Evolutionary conservation across 2,797 vertebrate genomes (phyloP).

Genomic region (Acipenser ruthenus): DNA sequence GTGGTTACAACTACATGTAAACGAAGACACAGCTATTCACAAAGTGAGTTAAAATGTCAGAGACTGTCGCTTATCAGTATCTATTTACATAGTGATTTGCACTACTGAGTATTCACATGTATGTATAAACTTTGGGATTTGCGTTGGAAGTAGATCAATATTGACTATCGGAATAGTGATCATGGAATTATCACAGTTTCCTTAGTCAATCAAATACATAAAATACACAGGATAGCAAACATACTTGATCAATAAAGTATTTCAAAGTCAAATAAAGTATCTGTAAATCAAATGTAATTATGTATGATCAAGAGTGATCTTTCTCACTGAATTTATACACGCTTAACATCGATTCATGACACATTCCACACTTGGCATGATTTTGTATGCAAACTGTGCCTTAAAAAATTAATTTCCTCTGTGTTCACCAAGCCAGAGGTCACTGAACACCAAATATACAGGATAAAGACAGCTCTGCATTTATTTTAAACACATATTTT

Average conservation of each 20-base stretch:
- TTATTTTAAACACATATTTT: no score
- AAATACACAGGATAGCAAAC: not conserved
- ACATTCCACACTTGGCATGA: no score
- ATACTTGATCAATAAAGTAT: conserved; percentile 8
- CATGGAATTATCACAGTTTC: not conserved
- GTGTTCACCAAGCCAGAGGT: no score
- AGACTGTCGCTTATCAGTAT: not conserved
- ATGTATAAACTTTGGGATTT: not conserved
- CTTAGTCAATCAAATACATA: conserved; percentile 1
- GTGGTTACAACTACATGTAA: conserved; percentile 11
- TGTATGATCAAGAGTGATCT: no score
- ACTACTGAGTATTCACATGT: not conserved
- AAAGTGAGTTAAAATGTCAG: not conserved
- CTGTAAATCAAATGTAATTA: no score
- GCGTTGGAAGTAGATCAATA: not conserved
- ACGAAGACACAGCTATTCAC: not conserved
- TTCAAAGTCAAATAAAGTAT: conserved; percentile 5
- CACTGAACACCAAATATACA: no score
- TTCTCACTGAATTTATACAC: no score
- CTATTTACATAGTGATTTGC: not conserved
- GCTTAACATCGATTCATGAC: no score
- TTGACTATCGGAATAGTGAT: not conserved
- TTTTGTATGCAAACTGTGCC: no score
- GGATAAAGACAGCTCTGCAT: no score
- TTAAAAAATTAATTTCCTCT: no score